Evolutionary conservation across 1,140 invertebrate genomes (phyloP).

Genomic region (Drosophila kepulauana): DNA sequence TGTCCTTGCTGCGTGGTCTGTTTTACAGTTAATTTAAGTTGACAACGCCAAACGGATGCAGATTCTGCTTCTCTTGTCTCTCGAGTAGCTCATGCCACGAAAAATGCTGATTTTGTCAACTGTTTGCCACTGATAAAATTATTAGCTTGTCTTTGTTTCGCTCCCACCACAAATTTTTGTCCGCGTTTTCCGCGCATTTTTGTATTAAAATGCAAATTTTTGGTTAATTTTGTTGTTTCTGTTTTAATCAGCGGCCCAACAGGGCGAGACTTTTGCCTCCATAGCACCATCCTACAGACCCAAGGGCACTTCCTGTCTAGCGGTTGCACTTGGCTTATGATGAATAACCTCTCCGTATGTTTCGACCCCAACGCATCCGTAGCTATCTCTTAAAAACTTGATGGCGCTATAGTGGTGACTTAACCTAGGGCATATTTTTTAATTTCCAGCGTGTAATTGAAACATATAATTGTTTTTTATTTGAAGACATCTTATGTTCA

Average conservation of each 20-base stretch:
- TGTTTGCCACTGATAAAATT: slow-evolving; percentile 84
- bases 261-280: slow-evolving; percentile 9
- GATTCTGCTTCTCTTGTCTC: not conserved
- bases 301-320: slow-evolving; percentile 44
- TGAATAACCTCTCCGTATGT: slow-evolving; percentile 71
- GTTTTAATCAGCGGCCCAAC: slow-evolving; percentile 68
- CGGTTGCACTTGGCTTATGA: slow-evolving; percentile 78
- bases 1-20: slow-evolving; percentile 81
- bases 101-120: slow-evolving; percentile 84
- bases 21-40: slow-evolving; percentile 84
- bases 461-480: slow-evolving; percentile 15
- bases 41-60: slow-evolving; percentile 68
- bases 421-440: slow-evolving; percentile 49
- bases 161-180: slow-evolving; percentile 21
- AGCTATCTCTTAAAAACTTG: not conserved
- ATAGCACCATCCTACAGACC: slow-evolving; percentile 3
- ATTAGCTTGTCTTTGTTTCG: slow-evolving; percentile 76
- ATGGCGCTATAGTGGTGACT: slow-evolving; percentile 5
- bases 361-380: not conserved
- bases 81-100: slow-evolving; percentile 29
- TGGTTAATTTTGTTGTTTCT: slow-evolving; percentile 81
- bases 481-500: not conserved
- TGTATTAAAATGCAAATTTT: slow-evolving; percentile 83
- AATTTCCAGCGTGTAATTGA: slow-evolving; percentile 53
- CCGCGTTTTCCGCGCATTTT: slow-evolving; percentile 49